Evolutionary conservation across 2,797 vertebrate species (phyloP).

Genomic region (Choloepus didactylus): DNA sequence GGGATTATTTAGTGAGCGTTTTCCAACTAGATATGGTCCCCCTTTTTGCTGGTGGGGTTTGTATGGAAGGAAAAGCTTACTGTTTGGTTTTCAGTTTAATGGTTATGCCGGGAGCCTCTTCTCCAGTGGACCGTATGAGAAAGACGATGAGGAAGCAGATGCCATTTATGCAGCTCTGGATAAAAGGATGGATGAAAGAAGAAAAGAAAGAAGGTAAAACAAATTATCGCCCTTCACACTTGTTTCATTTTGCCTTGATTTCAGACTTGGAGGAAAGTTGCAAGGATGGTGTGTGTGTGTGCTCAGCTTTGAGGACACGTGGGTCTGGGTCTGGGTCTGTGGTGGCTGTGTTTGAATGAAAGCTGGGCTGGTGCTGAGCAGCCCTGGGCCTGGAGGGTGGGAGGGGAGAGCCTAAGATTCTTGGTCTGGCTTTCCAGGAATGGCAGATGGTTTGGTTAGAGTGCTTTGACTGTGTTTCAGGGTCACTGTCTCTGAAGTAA

Average conservation of each 20-base stretch:
- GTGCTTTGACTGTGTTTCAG: background rate
- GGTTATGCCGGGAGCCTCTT: constrained; percentile 99
- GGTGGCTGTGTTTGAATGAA: too few relatives aligned
- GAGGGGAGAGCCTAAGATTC: background rate
- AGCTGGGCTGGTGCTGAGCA: background rate
- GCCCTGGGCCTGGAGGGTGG: background rate
- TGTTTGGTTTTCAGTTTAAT: constrained; percentile 92
- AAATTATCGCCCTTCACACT: background rate
- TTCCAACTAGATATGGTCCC: background rate
- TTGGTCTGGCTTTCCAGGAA: background rate
- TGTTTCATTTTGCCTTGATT: background rate
- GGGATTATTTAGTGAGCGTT: background rate
- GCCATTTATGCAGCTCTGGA: constrained; percentile 98
- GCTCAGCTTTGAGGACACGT: background rate
- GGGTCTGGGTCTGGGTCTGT: background rate
- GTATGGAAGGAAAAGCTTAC: background rate
- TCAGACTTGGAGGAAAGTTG: background rate
- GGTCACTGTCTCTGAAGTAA: background rate
- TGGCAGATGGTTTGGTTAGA: background rate
- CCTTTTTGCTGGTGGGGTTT: background rate
- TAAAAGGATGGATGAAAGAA: constrained; percentile 98
- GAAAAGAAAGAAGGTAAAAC: constrained; percentile 96
- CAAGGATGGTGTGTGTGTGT: background rate
- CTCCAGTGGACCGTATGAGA: constrained; percentile 98
- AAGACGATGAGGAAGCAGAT: constrained; percentile 98